These are phyloP conservation scores for Hypsibius dujardini DNA, from an alignment of 1,140 invertebrate species.

Conservation along the genomic window DNA sequence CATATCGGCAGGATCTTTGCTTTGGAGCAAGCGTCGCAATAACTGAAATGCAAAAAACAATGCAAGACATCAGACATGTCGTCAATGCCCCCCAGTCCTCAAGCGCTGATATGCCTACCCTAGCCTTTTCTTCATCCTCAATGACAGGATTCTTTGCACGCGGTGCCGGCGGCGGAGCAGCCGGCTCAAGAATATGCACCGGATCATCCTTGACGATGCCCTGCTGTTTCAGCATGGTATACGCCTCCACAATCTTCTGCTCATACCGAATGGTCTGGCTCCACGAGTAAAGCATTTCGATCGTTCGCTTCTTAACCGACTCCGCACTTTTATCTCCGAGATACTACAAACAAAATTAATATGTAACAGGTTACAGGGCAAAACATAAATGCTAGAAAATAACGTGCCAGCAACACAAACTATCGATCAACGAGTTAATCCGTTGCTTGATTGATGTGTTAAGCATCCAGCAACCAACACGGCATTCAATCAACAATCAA, in stretches of 20 bases:
- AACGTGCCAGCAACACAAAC: no score
- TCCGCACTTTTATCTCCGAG: conserved; percentile 62
- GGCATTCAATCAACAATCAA: no score
- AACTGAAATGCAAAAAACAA: conserved; percentile 36
- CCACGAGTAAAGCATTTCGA: conserved; percentile 71
- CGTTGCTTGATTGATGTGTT: no score
- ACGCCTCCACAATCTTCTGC: conserved; percentile 74
- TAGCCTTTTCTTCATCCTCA: conserved; percentile 70
- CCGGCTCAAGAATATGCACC: conserved; percentile 20
- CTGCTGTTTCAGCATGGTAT: conserved; percentile 81
- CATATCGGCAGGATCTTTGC: conserved; percentile 82
- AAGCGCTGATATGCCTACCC: conserved; percentile 26
- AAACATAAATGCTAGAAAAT: no score
- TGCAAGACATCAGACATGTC: conserved; percentile 17
- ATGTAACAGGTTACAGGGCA: no score
- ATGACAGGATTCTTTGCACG: conserved; percentile 43
- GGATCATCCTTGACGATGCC: conserved; percentile 57
- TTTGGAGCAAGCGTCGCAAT: conserved; percentile 68
- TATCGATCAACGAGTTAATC: no score
- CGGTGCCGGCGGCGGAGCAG: conserved; percentile 29
- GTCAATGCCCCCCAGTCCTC: no score
- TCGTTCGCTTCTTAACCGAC: conserved; percentile 56
- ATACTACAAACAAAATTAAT: conserved; percentile 39
- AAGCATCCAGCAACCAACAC: no score
- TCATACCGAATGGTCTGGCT: conserved; percentile 42